Base-by-base conservation (phyloP, 1,140 invertebrate genomes). In the Meloidogyne exigua region DNA sequence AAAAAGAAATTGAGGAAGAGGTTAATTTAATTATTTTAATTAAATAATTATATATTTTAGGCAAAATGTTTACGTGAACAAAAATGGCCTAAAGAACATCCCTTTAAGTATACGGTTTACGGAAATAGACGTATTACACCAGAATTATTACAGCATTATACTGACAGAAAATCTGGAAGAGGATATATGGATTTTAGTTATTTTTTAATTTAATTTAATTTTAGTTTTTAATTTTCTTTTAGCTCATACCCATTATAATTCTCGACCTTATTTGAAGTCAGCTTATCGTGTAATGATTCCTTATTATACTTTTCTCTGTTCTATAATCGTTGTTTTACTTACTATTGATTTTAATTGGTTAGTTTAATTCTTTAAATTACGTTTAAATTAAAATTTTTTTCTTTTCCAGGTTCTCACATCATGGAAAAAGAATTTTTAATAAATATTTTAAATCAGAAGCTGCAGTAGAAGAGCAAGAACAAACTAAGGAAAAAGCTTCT, bases 131-230 rank as follows among this genome's bases (percentile, higher is more conserved):
- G 57, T n/a, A 42, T 79, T 25, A 64, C 81, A 23, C 75, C 68
- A 10, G 65, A 75, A 57, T 42, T 68, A 13, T 65, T 79, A 13
- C 79, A 82, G n/a, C 72, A 77, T 71, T 83, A 83, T 62, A 75
- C 79, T 18, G 77, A 83, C 25, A 79, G 82, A 62, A 66, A 28
- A 15, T 25, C 72, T 15, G 82, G 82, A n/a, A 80, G 63, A 42
- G 82, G 82, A 36, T 84, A 84, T 70, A 78, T 80, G 10, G 74
- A 84, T 44, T 84, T 68, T 42, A 57, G 72, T 73, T n/a, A n/a
- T n/a, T 73, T 73, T 23, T 57, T 70, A 84, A 36, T 84, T 68
- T 62, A 9, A 32, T 73, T 73, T 28, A 13, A 15, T n/a, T n/a
- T n/a, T 57, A 44, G 4, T 7, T 18, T 44, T 57, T 73, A 3